A percentile compares a stretch with the other conserved stretches of the same genome.
Evolutionary conservation across 2,888 invertebrate species (phyloP).

Genomic region (Abrostola tripartita): DNA sequence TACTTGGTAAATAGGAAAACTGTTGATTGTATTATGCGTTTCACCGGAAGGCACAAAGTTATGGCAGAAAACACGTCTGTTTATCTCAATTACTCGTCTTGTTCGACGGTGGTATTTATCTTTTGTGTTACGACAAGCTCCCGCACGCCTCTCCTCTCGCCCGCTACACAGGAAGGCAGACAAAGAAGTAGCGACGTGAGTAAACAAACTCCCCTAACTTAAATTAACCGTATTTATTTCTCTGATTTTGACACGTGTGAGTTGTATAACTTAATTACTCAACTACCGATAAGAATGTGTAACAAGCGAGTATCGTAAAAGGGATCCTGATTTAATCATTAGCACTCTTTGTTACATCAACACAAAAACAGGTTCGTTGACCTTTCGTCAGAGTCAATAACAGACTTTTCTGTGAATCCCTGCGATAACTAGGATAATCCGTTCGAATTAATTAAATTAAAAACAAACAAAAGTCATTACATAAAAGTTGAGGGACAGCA

Average conservation of each 20-base stretch:
- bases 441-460: constrained; percentile 84
- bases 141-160: constrained; percentile 52
- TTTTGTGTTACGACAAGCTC: constrained; percentile 80
- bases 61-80: constrained; percentile 80
- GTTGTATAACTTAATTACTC: constrained; percentile 69
- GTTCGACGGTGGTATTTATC: constrained; percentile 82
- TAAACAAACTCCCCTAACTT: constrained; percentile 77
- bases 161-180: constrained; percentile 70
- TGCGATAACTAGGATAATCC: constrained; percentile 79
- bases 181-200: constrained; percentile 80
- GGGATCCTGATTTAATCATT: constrained; percentile 65
- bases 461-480: constrained; percentile 83
- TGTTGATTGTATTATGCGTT: constrained; percentile 78
- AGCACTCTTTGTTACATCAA: constrained; percentile 56
- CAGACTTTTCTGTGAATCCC: constrained; percentile 76
- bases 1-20: constrained; percentile 70
- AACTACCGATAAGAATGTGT: constrained; percentile 61
- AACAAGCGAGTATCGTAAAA: constrained; percentile 60
- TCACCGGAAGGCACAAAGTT: constrained; percentile 76
- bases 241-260: constrained; percentile 77
- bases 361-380: constrained; percentile 65
- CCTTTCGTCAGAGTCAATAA: constrained; percentile 68
- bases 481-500: constrained; percentile 71
- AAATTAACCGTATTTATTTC: constrained; percentile 77
- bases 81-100: constrained; percentile 84